These are phyloP conservation scores for Ephydatia muelleri DNA, from an alignment of 37 sponge, comb jelly and placozoan species.

Conservation along the genomic window DNA sequence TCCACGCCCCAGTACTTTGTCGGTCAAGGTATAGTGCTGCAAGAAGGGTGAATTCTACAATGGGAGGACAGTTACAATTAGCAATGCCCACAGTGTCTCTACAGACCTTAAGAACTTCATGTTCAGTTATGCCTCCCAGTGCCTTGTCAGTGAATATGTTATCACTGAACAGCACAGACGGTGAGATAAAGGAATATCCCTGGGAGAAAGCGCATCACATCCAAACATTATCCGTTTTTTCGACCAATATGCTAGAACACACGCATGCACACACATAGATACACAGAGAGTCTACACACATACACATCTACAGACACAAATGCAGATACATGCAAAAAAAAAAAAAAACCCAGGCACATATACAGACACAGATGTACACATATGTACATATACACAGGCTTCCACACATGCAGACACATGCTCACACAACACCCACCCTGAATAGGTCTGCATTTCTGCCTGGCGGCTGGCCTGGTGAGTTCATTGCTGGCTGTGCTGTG, in stretches of 20 bases:
- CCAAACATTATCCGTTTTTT: too few species aligned
- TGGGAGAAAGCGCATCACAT: conserved; percentile 12
- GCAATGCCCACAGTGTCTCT: not conserved
- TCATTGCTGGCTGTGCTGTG: conserved; percentile 77
- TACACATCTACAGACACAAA: conserved; percentile 22
- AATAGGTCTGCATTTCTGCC: conserved; percentile 65
- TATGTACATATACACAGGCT: too few species aligned
- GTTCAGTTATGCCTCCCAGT: conserved; percentile 4
- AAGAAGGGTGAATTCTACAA: conserved; percentile 82
- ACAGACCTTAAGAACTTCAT: conserved; percentile 21
- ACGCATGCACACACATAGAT: not conserved
- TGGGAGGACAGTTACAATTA: too few species aligned
- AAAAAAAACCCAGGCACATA: too few species aligned
- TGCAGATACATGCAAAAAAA: too few species aligned
- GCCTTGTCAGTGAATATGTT: conserved; percentile 53
- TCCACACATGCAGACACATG: not conserved
- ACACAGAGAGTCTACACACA: not conserved
- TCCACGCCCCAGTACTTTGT: conserved; percentile 77
- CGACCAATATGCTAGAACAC: not conserved
- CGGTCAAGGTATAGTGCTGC: conserved; percentile 64
- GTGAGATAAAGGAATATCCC: conserved; percentile 96
- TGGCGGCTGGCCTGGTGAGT: conserved; percentile 88
- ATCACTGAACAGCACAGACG: conserved; percentile 82
- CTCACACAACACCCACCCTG: conserved; percentile 42
- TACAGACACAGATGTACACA: not conserved